Percentiles rank a stretch among this genome's conserved stretches.
phyloP scores from a whole-genome alignment of 2,888 invertebrate species.

The Ceramica pisi region DNA sequence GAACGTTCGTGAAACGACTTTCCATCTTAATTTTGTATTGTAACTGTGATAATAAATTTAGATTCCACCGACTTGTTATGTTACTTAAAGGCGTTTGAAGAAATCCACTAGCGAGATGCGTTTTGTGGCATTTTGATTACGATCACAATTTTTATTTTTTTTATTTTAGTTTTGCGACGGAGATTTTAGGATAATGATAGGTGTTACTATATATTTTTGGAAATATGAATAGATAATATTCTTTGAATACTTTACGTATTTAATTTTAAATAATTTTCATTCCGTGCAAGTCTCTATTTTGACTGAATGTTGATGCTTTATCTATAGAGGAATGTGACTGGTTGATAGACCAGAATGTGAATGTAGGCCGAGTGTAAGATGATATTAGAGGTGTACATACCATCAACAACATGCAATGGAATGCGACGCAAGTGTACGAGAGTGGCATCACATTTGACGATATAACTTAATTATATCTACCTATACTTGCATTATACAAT shows the following conservation, averaged over 20 bases:
- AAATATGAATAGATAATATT: constrained; percentile 81
- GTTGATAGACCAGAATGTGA: constrained; percentile 67
- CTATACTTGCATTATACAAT: constrained; percentile 69
- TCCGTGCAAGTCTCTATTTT: constrained; percentile 87
- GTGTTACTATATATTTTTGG: constrained; percentile 80
- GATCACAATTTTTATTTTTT: constrained; percentile 86
- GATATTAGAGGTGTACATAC: constrained; percentile 74
- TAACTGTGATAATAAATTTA: constrained; percentile 90
- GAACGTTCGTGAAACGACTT: constrained; percentile 82
- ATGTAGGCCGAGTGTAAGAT: constrained; percentile 68
- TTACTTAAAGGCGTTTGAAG: constrained; percentile 84
- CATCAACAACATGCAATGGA: constrained; percentile 68
- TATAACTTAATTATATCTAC: constrained; percentile 58
- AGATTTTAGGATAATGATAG: constrained; percentile 80
- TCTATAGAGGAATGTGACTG: constrained; percentile 78
- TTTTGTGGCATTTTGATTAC: constrained; percentile 79
- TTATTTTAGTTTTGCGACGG: constrained; percentile 84
- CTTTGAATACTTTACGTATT: constrained; percentile 88
- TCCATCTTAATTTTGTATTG: constrained; percentile 88
- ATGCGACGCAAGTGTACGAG: constrained; percentile 67
- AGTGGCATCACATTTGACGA: constrained; percentile 79
- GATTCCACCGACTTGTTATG: constrained; percentile 88
- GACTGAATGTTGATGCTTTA: constrained; percentile 87
- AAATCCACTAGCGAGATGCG: constrained; percentile 85
- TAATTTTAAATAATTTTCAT: constrained; percentile 87